Base-by-base conservation (phyloP, 2,113 vertebrate genomes). In the Antennarius striatus region DNA sequence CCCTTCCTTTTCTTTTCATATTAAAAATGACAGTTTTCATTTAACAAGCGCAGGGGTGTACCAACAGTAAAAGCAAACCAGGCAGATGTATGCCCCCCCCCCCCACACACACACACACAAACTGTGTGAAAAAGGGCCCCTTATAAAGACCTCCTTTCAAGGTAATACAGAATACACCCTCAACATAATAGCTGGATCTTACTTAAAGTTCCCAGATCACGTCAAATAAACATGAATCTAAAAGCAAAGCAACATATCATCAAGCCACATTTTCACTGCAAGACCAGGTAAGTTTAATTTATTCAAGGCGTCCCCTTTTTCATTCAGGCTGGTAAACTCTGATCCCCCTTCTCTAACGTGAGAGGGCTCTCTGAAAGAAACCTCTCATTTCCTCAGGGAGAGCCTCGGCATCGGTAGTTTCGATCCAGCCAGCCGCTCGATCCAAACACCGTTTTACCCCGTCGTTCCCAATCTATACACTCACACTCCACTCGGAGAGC, bases 301-400 rank as follows among this genome's bases (percentile, higher is more conserved):
- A 61, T 13, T 56, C 2, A 2, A 58, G 68, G 69, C 40, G 61
- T 63, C 57, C 71, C 57, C 57, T 73, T 80, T 77, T 71, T 56
- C 42, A 43, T 43, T 53, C 17, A 0, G 3, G 63, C 43, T 57
- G 43, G 28, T 8, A 13, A 29, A 4, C 32, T 40, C 45, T 10
- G 12, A 11, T 30, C n/a, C 11, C 14, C 10, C 3, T 50, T 28
- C n/a, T 45, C 28, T 3, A 15, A 43, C 7, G 2, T 12, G 30
- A 16, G 36, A 64, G 8, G 17, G 5, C 28, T 39, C 71, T 60
- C 53, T 62, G 65, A 80, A 80, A 68, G 48, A 71, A 71, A 49
- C 22, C 40, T 36, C 63, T 60, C 16, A 29, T 65, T 65, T 64
- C 63, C 55, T 43, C 1, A 5, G 49, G 54, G 66, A 68, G 11